Conservation (phyloP, 23 tunicate genomes). For the Phallusia fumigata region DNA sequence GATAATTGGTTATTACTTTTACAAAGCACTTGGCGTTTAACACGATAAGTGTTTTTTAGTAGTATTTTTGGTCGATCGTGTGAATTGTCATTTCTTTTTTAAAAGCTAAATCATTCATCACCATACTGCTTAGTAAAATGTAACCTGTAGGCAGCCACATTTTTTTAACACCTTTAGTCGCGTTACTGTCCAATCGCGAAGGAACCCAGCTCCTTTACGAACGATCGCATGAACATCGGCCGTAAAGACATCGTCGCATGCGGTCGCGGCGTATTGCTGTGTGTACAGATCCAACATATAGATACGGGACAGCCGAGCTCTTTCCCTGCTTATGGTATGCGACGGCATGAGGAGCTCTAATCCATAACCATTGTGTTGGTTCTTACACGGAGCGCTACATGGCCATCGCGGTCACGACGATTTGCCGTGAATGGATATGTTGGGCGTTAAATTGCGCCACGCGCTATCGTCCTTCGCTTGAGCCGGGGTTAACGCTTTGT, state of each 20-base stretch:
- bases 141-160: no score
- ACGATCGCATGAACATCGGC: not conserved
- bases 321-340: not conserved
- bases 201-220: not conserved
- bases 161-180: no score
- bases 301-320: not conserved
- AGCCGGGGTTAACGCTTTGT: no score
- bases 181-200: not conserved
- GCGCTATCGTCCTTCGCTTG: no score
- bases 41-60: no score
- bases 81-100: no score
- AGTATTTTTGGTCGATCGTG: no score
- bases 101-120: no score
- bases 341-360: not conserved
- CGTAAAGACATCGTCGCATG: not conserved
- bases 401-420: conserved; percentile 1
- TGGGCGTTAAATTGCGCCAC: not conserved
- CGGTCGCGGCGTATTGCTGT: conserved; percentile 4
- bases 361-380: conserved; percentile 5
- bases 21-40: no score
- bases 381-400: not conserved
- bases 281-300: not conserved
- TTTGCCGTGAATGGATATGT: conserved; percentile 1
- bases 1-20: no score
- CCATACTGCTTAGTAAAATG: no score